Evolutionary conservation across 2,113 vertebrate species (phyloP).

Genomic region (Nansenia antarctica): DNA sequence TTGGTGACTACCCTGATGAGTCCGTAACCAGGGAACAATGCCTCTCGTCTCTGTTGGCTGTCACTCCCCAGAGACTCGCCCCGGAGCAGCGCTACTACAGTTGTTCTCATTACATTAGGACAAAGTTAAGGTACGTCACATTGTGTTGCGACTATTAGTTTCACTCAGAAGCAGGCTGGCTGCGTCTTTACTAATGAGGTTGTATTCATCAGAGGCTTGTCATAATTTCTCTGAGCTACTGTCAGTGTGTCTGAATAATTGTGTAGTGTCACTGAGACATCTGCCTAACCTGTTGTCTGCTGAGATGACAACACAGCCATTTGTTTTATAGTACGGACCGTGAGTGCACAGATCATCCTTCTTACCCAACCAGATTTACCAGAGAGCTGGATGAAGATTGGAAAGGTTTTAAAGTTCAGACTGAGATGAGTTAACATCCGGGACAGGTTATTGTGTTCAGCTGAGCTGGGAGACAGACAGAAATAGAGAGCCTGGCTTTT

Average conservation of each 20-base stretch:
- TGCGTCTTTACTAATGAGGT: neutral
- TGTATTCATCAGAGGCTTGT: neutral
- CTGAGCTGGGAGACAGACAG: too few species aligned
- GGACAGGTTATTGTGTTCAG: neutral
- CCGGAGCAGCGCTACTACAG: neutral
- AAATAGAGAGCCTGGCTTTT: neutral
- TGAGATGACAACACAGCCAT: conserved; percentile 4
- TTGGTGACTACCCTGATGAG: neutral
- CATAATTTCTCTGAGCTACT: neutral
- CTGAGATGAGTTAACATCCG: neutral
- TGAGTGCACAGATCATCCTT: neutral
- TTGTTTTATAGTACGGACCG: neutral
- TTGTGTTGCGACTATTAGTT: neutral
- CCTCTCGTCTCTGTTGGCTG: neutral
- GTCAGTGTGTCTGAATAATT: neutral
- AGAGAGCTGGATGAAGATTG: neutral
- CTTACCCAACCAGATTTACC: neutral
- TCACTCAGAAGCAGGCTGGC: neutral
- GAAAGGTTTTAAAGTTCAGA: neutral
- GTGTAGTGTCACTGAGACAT: neutral
- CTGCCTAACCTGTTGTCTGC: neutral
- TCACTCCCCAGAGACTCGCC: neutral
- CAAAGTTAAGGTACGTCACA: neutral
- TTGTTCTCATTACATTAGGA: neutral
- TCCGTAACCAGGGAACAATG: neutral